A percentile compares a stretch with the other conserved stretches of the same genome.
Conservation (phyloP, 1,140 invertebrate genomes). For the Drosophila bifasciata region DNA sequence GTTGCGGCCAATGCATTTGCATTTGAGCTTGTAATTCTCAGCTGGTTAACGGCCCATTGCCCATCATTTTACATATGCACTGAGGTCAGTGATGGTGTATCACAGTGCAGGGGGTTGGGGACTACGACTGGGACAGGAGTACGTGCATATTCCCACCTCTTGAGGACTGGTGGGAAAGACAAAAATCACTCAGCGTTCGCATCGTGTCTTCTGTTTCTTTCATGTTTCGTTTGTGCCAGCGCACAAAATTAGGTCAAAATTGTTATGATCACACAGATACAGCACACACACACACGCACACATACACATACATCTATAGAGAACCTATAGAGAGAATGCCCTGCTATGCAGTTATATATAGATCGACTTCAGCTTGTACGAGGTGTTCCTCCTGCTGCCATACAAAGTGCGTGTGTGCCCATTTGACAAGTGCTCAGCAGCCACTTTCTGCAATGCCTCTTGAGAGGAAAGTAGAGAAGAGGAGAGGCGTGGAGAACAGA, state of each 20-base stretch:
- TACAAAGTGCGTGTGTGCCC: conserved; percentile 60
- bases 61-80: conserved; percentile 64
- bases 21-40: conserved; percentile 9
- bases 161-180: conserved; percentile 7
- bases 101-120: no score
- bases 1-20: no score
- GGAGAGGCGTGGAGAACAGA: conserved; percentile 11
- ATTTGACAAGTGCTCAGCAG: conserved; percentile 55
- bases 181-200: conserved; percentile 54
- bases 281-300: conserved; percentile 17
- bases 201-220: conserved; percentile 49
- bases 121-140: conserved; percentile 19
- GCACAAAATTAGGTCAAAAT: conserved; percentile 79
- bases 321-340: conserved; percentile 17
- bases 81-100: conserved; percentile 69
- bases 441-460: conserved; percentile 60
- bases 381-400: conserved; percentile 71
- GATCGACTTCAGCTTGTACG: conserved; percentile 53
- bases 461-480: background rate
- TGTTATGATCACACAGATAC: conserved; percentile 78
- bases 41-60: conserved; percentile 48
- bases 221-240: conserved; percentile 57
- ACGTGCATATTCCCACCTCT: conserved; percentile 28
- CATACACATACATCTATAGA: background rate
- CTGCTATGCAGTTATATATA: conserved; percentile 78